Percentiles rank a stretch among this genome's conserved stretches.
Conservation (phyloP, 2,797 vertebrate species). For the Hydrophis major region DNA sequence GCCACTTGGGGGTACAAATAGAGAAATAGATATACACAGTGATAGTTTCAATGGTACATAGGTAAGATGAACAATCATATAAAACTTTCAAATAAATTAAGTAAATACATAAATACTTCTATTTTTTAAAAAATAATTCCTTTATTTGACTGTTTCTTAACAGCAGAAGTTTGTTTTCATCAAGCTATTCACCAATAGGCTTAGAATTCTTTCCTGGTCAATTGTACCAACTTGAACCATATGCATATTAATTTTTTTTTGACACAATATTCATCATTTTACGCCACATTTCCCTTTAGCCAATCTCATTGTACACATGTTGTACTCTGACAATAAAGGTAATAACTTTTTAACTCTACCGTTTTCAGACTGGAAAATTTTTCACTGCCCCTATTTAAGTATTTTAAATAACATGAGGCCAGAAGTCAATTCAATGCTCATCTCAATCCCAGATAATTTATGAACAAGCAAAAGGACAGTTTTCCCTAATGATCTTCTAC, state of each 20-base stretch:
- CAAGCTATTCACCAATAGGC: background rate
- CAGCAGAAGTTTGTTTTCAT: background rate
- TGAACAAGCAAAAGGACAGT: background rate
- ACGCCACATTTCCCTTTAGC: background rate
- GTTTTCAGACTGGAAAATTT: background rate
- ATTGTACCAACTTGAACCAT: background rate
- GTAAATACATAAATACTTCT: background rate
- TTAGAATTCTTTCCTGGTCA: background rate
- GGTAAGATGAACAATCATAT: background rate
- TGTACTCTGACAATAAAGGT: too few species aligned
- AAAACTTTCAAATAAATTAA: background rate
- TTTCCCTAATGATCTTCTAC: background rate
- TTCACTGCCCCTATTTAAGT: background rate
- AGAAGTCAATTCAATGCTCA: background rate
- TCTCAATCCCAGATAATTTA: background rate
- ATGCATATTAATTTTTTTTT: background rate
- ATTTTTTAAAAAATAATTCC: background rate
- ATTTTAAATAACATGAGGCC: background rate
- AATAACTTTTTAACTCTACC: background rate
- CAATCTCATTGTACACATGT: too few species aligned
- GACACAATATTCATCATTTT: background rate
- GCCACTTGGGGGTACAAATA: background rate
- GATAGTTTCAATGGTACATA: background rate
- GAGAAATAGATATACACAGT: background rate
- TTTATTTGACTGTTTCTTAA: background rate